Percentiles rank a stretch among this genome's conserved stretches.
Evolutionary conservation across 2,888 invertebrate genomes (phyloP).

Genomic region (Amphipoea lucens): DNA sequence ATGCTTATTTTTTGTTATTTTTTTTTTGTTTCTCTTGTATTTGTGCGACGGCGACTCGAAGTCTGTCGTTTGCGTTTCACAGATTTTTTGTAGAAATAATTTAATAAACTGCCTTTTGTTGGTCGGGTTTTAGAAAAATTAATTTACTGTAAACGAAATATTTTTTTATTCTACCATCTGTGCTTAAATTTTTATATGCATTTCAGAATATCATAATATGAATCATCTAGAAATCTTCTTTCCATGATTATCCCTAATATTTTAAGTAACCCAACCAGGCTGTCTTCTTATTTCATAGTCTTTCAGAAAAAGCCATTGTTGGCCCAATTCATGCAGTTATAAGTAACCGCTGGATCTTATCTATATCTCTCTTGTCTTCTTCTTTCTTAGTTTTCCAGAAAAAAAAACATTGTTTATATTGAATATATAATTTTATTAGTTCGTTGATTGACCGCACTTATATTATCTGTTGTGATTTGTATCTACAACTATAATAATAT

Average conservation of each 20-base stretch:
- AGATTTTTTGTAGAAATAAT: constrained; percentile 68
- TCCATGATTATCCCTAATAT: no score
- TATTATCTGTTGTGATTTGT: no score
- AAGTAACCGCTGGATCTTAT: no score
- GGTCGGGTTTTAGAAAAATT: constrained; percentile 57
- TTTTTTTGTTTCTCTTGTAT: constrained; percentile 71
- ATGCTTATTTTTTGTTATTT: constrained; percentile 62
- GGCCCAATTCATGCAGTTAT: not conserved
- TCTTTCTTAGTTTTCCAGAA: not conserved
- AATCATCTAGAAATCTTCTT: not conserved
- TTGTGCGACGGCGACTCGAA: constrained; percentile 81
- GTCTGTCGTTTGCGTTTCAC: constrained; percentile 79
- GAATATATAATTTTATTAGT: no score
- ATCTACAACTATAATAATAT: no score
- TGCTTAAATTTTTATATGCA: constrained; percentile 31
- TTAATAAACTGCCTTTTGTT: constrained; percentile 73
- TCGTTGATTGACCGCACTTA: no score
- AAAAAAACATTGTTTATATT: not conserved
- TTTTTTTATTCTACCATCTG: constrained; percentile 41
- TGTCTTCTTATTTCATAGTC: no score
- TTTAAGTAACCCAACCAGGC: no score
- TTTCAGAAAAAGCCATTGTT: not conserved
- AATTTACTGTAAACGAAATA: constrained; percentile 60
- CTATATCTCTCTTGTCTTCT: no score
- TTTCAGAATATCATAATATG: not conserved